Base-by-base conservation (phyloP, 2,797 vertebrate species). In the Heliangelus exortis region DNA sequence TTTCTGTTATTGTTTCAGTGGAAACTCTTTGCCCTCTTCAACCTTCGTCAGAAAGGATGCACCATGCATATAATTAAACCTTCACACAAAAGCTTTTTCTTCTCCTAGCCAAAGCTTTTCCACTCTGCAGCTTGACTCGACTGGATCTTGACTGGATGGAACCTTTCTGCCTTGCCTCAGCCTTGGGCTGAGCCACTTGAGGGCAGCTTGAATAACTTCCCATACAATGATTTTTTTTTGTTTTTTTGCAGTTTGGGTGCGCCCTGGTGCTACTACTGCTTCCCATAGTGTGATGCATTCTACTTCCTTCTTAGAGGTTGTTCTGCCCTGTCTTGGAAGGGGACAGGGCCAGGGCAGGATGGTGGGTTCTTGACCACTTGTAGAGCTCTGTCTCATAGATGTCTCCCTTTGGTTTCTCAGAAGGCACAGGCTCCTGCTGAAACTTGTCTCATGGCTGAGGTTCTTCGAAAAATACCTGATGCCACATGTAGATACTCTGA, bases 1-100 rank as follows among this genome's bases (percentile, higher is more conserved):
- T 90, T 92, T 93, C 84, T 51, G n/a, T 78, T 84, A 65, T 55
- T 86, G 39, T 90, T 94, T 87, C n/a, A 75, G 17, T 28, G 34
- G 76, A 94, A 92, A 81, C 22, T 28, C 39, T 92, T 87, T 6
- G 3, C 15, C 28, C 43, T 31, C 54, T 78, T 83, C 58, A 77
- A 1, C 19, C 13, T 74, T 61, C 19, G 2, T 89, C 54, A 87
- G 66, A 61, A 90, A 79, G 57, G 77, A 36, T 39, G 18, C 53
- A 84, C 71, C 34, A 28, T 59, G 54, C 0, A 2, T n/a, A 20
- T 58, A 82, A 87, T 43, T 84, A 63, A 78, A 28, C 16, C n/a
- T 59, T 54, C 28, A 63, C 0, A 5, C 33, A 78, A 84, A 72
- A 57, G 22, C 25, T 58, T 74, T 85, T 88, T 85, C 51, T n/a